A percentile compares a stretch with the other conserved stretches of the same genome.
phyloP scores from a whole-genome alignment of 2,797 vertebrate genomes.

The Limnodromus scolopaceus region DNA sequence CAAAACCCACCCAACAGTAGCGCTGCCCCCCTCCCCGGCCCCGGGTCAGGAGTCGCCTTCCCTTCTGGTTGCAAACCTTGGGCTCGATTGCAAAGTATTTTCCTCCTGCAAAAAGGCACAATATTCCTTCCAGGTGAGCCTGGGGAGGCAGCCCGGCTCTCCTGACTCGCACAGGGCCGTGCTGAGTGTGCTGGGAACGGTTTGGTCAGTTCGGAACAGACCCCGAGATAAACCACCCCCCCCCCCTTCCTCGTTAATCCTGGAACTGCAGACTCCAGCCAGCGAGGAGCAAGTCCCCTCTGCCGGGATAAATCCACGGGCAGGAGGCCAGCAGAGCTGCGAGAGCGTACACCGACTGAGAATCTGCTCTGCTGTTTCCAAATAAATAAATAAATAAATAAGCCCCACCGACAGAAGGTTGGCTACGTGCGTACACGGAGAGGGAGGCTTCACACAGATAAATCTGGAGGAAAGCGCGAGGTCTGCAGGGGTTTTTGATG shows the following conservation, averaged over 20 bases:
- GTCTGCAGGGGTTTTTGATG: slow-evolving; percentile 60
- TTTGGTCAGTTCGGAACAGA: neutral
- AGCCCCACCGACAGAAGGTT: slow-evolving; percentile 42
- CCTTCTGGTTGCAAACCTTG: neutral
- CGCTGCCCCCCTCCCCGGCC: neutral
- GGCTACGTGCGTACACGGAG: neutral
- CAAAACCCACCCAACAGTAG: neutral
- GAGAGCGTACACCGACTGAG: neutral
- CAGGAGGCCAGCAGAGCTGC: slow-evolving; percentile 29
- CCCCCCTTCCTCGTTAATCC: neutral
- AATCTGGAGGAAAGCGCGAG: slow-evolving; percentile 2
- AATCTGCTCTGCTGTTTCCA: slow-evolving; percentile 50
- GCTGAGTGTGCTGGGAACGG: neutral
- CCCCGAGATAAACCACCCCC: neutral
- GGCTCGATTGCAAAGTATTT: neutral
- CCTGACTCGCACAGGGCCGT: neutral
- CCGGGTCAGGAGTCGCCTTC: neutral
- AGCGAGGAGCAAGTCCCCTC: neutral
- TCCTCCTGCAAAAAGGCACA: neutral
- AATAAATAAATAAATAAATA: slow-evolving; percentile 14
- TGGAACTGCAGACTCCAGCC: neutral
- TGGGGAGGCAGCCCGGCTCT: neutral
- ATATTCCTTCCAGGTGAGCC: neutral
- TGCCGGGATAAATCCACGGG: neutral
- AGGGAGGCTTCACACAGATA: neutral